A percentile compares a stretch with the other conserved stretches of the same genome.
These are phyloP conservation scores for Geotrypetes seraphini DNA, from an alignment of 2,797 vertebrate genomes.

Conservation along the genomic window DNA sequence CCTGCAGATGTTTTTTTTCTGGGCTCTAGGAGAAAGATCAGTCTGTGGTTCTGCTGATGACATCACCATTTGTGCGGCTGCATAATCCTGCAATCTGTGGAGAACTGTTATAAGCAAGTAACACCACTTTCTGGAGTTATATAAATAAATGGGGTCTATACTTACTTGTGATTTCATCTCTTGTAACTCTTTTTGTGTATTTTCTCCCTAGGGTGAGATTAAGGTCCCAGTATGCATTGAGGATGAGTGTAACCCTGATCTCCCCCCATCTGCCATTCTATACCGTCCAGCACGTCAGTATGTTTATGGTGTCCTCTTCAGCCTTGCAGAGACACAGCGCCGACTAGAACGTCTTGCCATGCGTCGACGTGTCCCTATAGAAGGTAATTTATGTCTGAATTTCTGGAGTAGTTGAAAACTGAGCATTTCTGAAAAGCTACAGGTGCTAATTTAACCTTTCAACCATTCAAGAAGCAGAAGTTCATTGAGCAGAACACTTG, in stretches of 20 bases:
- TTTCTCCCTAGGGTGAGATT: slow-evolving; percentile 70
- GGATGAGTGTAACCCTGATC: slow-evolving; percentile 80
- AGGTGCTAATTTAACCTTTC: background rate
- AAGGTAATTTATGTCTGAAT: slow-evolving; percentile 47
- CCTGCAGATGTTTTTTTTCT: too few species aligned
- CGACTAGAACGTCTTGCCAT: slow-evolving; percentile 75
- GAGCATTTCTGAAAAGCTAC: background rate
- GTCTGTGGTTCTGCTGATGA: too few species aligned
- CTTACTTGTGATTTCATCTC: background rate
- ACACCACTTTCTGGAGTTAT: too few species aligned
- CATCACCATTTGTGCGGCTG: too few species aligned
- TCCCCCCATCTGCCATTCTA: slow-evolving; percentile 76
- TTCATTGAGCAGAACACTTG: too few species aligned
- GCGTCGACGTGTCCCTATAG: slow-evolving; percentile 67
- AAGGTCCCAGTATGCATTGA: slow-evolving; percentile 89
- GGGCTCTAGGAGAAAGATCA: too few species aligned
- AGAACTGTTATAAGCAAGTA: too few species aligned
- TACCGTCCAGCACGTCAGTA: slow-evolving; percentile 80
- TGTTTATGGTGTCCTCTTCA: slow-evolving; percentile 83
- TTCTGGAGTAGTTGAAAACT: background rate
- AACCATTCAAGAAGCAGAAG: too few species aligned
- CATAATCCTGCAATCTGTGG: too few species aligned
- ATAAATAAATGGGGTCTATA: background rate
- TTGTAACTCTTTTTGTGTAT: background rate
- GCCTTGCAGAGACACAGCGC: slow-evolving; percentile 80